Evolutionary conservation across 2,888 invertebrate genomes (phyloP).

Genomic region (Oxyscelio sp.): DNA sequence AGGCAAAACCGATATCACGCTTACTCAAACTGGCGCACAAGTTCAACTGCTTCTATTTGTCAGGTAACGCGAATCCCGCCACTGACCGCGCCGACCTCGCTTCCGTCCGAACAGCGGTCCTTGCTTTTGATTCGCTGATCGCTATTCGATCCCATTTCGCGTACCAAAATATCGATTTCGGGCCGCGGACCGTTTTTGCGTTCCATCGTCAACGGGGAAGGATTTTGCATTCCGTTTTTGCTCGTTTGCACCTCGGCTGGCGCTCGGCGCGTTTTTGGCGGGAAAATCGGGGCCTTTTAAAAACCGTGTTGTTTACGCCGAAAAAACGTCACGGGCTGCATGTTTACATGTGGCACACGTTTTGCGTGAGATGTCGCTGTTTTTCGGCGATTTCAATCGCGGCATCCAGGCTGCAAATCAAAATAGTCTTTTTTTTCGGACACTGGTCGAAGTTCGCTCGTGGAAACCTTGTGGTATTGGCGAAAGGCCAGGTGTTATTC

Average conservation of each 20-base stretch:
- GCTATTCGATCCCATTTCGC: constrained; percentile 19
- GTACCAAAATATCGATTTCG: constrained; percentile 58
- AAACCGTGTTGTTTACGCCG: not conserved
- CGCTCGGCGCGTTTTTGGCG: not conserved
- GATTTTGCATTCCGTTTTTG: not conserved
- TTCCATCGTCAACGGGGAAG: not conserved
- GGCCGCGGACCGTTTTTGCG: not conserved
- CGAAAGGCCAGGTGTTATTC: too few relatives aligned
- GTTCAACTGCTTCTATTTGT: constrained; percentile 96
- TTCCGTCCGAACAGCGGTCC: constrained; percentile 25
- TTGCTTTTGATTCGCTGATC: not conserved
- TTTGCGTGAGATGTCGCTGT: not conserved
- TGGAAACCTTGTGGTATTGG: too few relatives aligned
- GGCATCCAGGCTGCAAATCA: constrained; percentile 1
- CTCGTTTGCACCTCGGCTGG: too few relatives aligned
- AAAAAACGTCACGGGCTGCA: not conserved
- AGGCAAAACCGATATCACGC: constrained; percentile 90
- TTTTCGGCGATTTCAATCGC: constrained; percentile 11
- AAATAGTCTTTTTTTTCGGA: not conserved
- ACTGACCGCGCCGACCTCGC: not conserved
- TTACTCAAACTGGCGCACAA: constrained; percentile 94
- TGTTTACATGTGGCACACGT: constrained; percentile 57
- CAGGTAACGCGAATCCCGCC: constrained; percentile 90
- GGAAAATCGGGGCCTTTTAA: not conserved
- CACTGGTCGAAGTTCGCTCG: too few relatives aligned